A percentile compares a stretch with the other conserved stretches of the same genome.
phyloP scores from a whole-genome alignment of 1,140 invertebrate genomes.

The Helicoverpa armigera region DNA sequence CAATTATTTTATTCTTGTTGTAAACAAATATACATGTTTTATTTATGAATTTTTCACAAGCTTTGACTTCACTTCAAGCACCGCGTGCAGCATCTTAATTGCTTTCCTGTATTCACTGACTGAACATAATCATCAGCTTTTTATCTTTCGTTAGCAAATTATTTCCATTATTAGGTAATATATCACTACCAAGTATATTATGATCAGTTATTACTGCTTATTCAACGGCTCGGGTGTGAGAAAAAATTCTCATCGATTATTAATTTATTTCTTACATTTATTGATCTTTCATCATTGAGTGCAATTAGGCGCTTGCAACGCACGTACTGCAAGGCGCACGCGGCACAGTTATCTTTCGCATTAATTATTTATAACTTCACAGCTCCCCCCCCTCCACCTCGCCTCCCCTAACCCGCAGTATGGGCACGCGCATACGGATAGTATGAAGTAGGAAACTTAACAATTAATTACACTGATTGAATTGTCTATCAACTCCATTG shows the following conservation, averaged over 20 bases:
- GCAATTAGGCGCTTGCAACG: slow-evolving; percentile 32
- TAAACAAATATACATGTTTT: no score
- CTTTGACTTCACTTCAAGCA: not conserved
- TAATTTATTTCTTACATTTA: slow-evolving; percentile 31
- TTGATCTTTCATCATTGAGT: slow-evolving; percentile 35
- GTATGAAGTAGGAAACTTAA: slow-evolving; percentile 61
- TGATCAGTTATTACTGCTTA: slow-evolving; percentile 24
- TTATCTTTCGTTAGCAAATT: slow-evolving; percentile 2
- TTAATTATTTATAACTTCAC: slow-evolving; percentile 60
- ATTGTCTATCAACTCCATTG: slow-evolving; percentile 65
- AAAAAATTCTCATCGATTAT: slow-evolving; percentile 15
- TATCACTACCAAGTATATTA: slow-evolving; percentile 24
- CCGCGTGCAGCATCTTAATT: not conserved
- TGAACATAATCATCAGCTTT: slow-evolving; percentile 14
- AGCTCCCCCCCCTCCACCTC: slow-evolving; percentile 8
- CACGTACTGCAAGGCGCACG: slow-evolving; percentile 41
- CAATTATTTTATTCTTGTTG: no score
- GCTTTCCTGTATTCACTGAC: not conserved
- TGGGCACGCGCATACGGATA: slow-evolving; percentile 63
- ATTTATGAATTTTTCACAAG: no score
- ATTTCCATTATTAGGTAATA: slow-evolving; percentile 30
- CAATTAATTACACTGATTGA: slow-evolving; percentile 75
- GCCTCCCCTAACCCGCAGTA: slow-evolving; percentile 30
- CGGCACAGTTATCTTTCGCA: slow-evolving; percentile 59
- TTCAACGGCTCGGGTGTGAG: not conserved